Evolutionary conservation across 2,113 vertebrate species (phyloP).

Genomic region (Argyrosomus japonicus): DNA sequence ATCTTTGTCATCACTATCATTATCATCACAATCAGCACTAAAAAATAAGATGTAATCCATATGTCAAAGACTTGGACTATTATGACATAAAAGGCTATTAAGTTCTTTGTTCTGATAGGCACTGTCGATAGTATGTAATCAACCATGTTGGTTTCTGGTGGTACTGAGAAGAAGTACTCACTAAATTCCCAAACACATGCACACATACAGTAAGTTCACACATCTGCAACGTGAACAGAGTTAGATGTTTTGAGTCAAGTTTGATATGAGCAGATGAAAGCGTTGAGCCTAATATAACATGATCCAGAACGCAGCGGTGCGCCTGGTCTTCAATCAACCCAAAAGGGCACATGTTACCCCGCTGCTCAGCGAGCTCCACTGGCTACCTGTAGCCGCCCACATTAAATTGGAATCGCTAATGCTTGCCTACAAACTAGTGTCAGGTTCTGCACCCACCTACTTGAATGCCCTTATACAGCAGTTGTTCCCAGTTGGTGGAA

Average conservation of each 20-base stretch:
- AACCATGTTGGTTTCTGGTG: neutral
- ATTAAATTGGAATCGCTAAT: too few species aligned
- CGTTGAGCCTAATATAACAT: neutral
- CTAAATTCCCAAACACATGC: neutral
- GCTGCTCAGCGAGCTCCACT: too few species aligned
- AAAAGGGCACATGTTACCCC: too few species aligned
- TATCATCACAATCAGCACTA: conserved; percentile 25
- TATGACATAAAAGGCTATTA: conserved; percentile 19
- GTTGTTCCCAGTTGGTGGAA: too few species aligned
- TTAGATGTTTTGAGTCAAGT: neutral
- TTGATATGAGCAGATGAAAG: conserved; percentile 14
- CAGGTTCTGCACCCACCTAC: too few species aligned
- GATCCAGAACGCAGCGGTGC: neutral
- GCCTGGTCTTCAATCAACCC: too few species aligned
- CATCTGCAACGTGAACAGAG: neutral
- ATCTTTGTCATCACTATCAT: conserved; percentile 42
- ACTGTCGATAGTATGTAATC: conserved; percentile 2
- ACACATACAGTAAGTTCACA: neutral
- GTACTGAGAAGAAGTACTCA: neutral
- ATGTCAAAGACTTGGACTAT: conserved; percentile 1
- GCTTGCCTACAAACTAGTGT: too few species aligned
- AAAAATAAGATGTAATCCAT: conserved; percentile 8
- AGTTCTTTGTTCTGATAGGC: conserved; percentile 20
- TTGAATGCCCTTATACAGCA: too few species aligned
- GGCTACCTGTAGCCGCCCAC: too few species aligned